Conservation (phyloP, 2,113 vertebrate species). For the Catharus minimus region DNA sequence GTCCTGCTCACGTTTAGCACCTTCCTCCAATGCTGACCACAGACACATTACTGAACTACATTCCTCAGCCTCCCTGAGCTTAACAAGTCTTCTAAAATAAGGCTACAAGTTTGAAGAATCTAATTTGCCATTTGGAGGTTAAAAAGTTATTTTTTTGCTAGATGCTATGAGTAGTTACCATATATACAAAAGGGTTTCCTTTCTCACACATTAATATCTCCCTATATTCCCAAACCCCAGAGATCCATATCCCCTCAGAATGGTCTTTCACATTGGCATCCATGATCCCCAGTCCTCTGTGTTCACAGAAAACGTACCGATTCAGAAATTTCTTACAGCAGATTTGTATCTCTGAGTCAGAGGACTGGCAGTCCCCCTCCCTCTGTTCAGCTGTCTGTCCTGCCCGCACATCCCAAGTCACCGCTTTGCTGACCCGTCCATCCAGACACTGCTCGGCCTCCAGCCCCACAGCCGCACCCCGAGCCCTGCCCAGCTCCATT, state of each 20-base stretch:
- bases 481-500: not conserved
- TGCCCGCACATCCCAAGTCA: not conserved
- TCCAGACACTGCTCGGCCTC: not conserved
- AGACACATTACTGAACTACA: not conserved
- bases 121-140: not conserved
- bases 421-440: not conserved
- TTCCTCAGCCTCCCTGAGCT: not conserved
- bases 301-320: not conserved
- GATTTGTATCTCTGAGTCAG: not conserved
- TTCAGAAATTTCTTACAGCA: not conserved
- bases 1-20: not conserved
- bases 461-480: rapidly evolving
- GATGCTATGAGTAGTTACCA: not conserved
- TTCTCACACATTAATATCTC: not conserved
- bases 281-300: not conserved
- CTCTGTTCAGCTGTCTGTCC: not conserved
- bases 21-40: not conserved
- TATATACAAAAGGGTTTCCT: not conserved
- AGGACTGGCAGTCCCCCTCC: rapidly evolving
- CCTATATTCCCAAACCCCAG: not conserved
- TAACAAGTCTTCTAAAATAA: not conserved
- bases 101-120: not conserved
- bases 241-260: not conserved
- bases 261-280: not conserved
- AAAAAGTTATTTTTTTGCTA: not conserved